Base-by-base conservation (phyloP, 2,113 vertebrate genomes). In the Scomber scombrus region DNA sequence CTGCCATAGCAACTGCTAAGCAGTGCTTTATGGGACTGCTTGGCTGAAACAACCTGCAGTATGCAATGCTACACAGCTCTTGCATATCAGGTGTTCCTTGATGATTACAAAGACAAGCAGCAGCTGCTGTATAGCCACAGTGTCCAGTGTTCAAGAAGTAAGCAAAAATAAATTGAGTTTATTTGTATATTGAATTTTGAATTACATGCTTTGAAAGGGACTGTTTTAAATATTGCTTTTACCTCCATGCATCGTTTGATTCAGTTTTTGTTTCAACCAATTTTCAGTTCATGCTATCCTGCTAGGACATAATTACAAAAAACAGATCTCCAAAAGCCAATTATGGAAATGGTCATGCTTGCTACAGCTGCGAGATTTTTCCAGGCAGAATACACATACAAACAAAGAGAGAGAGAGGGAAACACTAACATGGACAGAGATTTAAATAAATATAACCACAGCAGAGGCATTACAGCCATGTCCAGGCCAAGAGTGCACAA, bases 381-480 rank as follows among this genome's bases (percentile, higher is more conserved):
- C 21, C 72, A 65, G 34, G 51, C 77, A 74, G 23, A 81, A 73
- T 34, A 14, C 34, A 78, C 19, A 65, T 2, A 43, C 45, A 66
- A 58, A 84, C 60, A 34, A 4, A 31, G 14, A 31, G 47, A 50
- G 45, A 47, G 18, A 19, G 52, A 47, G 55, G 45, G 56, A 6
- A 51, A 82, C 50, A 82, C 23, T 29, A 64, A 73, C 76, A 77
- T 19, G 58, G 57, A 78, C 67, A 56, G 70, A 86, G 82, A 80
- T 85, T 84, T 87, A 78, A 85, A 89, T 80, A 84, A 85, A 90
- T 71, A 77, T 85, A 76, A 60, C 72, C 67, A 14, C 66, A 66
- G 82, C 86, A 82, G 78, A 85, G 52, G 67, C 47, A 52, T 9
- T 71, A 64, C 68, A 79, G 76, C 58, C 23, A 34, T 66, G 21